These are phyloP conservation scores for Sebastes fasciatus DNA, from an alignment of 2,113 vertebrate genomes.

Conservation along the genomic window DNA sequence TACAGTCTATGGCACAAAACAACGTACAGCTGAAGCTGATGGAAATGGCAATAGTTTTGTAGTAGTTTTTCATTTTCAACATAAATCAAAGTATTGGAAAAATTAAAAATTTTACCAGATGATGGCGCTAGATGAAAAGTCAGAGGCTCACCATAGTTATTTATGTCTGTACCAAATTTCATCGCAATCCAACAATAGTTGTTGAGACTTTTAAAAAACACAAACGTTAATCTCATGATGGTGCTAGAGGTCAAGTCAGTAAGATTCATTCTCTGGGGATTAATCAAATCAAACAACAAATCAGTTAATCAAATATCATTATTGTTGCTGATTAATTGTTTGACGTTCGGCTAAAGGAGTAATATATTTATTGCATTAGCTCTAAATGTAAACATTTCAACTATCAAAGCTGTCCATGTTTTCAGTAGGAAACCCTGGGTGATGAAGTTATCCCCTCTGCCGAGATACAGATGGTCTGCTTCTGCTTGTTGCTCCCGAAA, in stretches of 20 bases:
- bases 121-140: not conserved
- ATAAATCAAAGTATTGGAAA: not conserved
- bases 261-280: not conserved
- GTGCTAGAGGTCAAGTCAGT: not conserved
- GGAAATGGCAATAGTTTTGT: not conserved
- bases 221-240: not conserved
- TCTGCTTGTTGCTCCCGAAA: conserved; percentile 72
- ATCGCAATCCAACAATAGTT: not conserved
- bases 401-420: not conserved
- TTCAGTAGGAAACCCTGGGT: conserved; percentile 7
- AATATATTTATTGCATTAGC: not conserved
- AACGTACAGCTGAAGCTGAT: not conserved
- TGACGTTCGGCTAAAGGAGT: not conserved
- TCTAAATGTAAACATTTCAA: not conserved
- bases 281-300: too few species aligned
- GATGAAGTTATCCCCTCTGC: conserved; percentile 60
- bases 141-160: not conserved
- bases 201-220: not conserved
- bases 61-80: not conserved
- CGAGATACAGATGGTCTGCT: conserved; percentile 70
- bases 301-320: not conserved
- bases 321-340: not conserved
- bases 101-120: not conserved
- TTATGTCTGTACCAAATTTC: not conserved
- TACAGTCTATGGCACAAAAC: not conserved